phyloP scores from a whole-genome alignment of 37 sponge, comb jelly and placozoan genomes.

The Dysidea cf. avara region DNA sequence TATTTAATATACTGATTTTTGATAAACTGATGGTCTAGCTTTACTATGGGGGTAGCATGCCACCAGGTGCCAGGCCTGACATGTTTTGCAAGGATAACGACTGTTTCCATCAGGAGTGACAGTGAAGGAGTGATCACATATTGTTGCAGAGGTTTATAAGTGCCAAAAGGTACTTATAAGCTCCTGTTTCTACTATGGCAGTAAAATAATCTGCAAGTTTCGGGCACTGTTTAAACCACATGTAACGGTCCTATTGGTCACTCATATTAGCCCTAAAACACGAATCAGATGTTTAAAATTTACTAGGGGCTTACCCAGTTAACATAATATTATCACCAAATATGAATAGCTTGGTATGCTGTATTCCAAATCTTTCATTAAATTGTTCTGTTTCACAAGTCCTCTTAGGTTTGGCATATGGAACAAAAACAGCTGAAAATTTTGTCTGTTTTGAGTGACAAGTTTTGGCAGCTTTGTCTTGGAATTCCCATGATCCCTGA shows the following conservation, averaged over 20 bases:
- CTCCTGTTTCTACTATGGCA: conserved; percentile 27
- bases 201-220: conserved; percentile 73
- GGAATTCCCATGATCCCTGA: conserved; percentile 82
- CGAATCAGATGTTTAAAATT: not conserved
- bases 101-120: conserved; percentile 26
- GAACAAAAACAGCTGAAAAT: conserved; percentile 65
- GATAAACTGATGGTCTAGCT: no score
- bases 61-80: not conserved
- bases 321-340: conserved; percentile 81
- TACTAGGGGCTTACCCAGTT: conserved; percentile 62
- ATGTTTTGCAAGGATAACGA: conserved; percentile 5
- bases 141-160: no score
- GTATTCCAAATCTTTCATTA: conserved; percentile 87
- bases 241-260: conserved; percentile 81
- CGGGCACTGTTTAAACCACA: conserved; percentile 59
- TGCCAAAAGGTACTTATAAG: no score
- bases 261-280: conserved; percentile 84
- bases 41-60: no score
- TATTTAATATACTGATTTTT: no score
- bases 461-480: conserved; percentile 52
- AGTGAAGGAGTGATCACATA: conserved; percentile 60
- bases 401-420: conserved; percentile 87
- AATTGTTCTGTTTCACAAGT: conserved; percentile 51
- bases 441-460: conserved; percentile 10
- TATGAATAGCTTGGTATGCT: conserved; percentile 88